A percentile compares a stretch with the other conserved stretches of the same genome.
Evolutionary conservation across 2,797 vertebrate species (phyloP).

Genomic region (Enteromius unitaeniatus): DNA sequence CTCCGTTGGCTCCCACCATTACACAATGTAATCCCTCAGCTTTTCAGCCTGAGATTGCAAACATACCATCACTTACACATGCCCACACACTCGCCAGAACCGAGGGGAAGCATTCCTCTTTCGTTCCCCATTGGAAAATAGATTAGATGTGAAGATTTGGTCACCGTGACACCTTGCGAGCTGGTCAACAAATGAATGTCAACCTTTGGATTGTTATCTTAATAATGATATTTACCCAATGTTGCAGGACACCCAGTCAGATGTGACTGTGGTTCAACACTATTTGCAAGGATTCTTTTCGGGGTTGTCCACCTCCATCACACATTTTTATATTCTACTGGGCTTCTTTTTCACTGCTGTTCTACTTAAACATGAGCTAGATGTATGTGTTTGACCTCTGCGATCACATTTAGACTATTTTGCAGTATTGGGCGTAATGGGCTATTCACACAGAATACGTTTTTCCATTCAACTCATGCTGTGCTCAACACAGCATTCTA

Average conservation of each 20-base stretch:
- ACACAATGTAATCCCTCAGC: constrained; percentile 54
- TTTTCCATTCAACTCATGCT: neutral
- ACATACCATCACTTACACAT: constrained; percentile 17
- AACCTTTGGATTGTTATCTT: constrained; percentile 40
- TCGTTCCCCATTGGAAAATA: constrained; percentile 34
- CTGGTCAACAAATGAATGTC: constrained; percentile 27
- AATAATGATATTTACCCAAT: constrained; percentile 45
- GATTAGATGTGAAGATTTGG: constrained; percentile 59
- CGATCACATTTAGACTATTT: neutral
- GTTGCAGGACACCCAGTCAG: neutral
- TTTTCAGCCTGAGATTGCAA: constrained; percentile 31
- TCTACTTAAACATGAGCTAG: neutral
- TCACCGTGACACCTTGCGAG: constrained; percentile 41
- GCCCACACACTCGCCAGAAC: constrained; percentile 49
- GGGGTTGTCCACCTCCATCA: neutral
- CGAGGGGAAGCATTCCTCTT: constrained; percentile 30
- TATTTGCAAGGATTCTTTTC: neutral
- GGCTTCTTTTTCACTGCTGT: neutral
- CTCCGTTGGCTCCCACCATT: constrained; percentile 47
- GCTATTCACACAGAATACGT: neutral
- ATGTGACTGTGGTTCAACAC: neutral
- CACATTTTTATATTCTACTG: neutral
- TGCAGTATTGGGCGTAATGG: neutral
- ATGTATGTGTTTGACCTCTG: neutral
- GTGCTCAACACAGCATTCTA: neutral